Evolutionary conservation across 2,113 vertebrate genomes (phyloP).

Genomic region (Coryphaenoides rupestris): DNA sequence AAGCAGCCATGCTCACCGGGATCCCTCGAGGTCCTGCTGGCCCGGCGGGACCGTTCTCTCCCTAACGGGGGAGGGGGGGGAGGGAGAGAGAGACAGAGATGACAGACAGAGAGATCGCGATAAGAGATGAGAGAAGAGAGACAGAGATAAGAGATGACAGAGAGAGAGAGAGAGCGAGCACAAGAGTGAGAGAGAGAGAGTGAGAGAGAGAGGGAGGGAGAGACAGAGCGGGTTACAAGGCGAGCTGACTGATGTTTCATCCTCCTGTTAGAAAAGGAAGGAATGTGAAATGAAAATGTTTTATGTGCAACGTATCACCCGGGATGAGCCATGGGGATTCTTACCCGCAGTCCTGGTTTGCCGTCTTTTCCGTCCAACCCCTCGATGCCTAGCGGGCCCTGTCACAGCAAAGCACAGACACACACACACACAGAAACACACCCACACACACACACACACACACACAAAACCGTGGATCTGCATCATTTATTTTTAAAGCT

Average conservation of each 20-base stretch:
- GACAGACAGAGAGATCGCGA: slow-evolving; percentile 20
- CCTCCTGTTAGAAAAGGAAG: too few species aligned
- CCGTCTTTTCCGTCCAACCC: slow-evolving; percentile 91
- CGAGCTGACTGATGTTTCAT: too few species aligned
- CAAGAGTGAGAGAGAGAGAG: not conserved
- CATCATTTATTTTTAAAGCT: too few species aligned
- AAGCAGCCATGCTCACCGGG: slow-evolving; percentile 72
- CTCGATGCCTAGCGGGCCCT: slow-evolving; percentile 89
- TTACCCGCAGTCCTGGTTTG: slow-evolving; percentile 85
- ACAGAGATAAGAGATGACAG: not conserved
- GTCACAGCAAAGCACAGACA: slow-evolving; percentile 7
- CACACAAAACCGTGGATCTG: too few species aligned
- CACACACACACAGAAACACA: slow-evolving; percentile 1
- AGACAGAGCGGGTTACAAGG: too few species aligned
- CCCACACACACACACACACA: too few species aligned
- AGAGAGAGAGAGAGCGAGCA: not conserved
- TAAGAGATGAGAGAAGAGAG: slow-evolving; percentile 28
- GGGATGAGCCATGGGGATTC: slow-evolving; percentile 23
- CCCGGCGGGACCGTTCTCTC: slow-evolving; percentile 80
- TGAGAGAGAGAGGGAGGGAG: too few species aligned
- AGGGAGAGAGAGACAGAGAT: slow-evolving; percentile 1
- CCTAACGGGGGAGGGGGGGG: slow-evolving; percentile 62
- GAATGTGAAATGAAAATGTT: too few species aligned
- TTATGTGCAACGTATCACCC: not conserved
- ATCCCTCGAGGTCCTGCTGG: slow-evolving; percentile 84